Evolutionary conservation across 1,140 invertebrate species (phyloP).

Genomic region (Muscidifurax raptorellus): DNA sequence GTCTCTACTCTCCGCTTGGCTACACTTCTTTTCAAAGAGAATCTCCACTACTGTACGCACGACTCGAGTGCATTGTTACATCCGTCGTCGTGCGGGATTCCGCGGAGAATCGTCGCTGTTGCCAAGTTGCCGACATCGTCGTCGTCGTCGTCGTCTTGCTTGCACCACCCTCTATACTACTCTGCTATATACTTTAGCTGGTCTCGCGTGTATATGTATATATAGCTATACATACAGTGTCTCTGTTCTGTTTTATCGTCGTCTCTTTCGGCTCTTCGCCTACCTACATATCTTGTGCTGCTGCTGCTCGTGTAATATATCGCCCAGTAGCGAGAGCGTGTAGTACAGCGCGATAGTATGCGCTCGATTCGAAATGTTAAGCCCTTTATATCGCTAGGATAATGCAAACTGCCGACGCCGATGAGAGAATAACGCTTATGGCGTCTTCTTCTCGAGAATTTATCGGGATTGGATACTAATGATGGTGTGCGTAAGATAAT

Average conservation of each 20-base stretch:
- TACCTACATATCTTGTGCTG: too few relatives aligned
- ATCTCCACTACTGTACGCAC: not conserved
- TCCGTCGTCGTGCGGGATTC: conserved; percentile 16
- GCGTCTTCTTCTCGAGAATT: not conserved
- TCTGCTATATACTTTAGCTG: not conserved
- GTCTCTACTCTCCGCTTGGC: too few relatives aligned
- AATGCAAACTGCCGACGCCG: too few relatives aligned
- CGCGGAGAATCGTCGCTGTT: conserved; percentile 7
- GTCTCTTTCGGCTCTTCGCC: not conserved
- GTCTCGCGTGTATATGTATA: not conserved
- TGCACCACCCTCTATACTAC: not conserved
- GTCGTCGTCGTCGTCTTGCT: too few relatives aligned
- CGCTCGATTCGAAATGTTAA: not conserved
- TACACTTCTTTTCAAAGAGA: too few relatives aligned
- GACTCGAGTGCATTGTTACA: conserved; percentile 12
- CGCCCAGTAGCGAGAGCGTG: too few relatives aligned
- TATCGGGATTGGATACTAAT: not conserved
- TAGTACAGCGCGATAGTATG: too few relatives aligned
- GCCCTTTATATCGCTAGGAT: not conserved
- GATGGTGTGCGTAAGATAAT: not conserved
- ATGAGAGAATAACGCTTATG: not conserved
- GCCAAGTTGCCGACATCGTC: conserved; percentile 26
- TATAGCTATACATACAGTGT: not conserved
- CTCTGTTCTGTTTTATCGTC: not conserved
- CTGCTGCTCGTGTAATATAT: not conserved